phyloP scores from a whole-genome alignment of 92 coral and sea anemone genomes.

The Heteractis magnifica region DNA sequence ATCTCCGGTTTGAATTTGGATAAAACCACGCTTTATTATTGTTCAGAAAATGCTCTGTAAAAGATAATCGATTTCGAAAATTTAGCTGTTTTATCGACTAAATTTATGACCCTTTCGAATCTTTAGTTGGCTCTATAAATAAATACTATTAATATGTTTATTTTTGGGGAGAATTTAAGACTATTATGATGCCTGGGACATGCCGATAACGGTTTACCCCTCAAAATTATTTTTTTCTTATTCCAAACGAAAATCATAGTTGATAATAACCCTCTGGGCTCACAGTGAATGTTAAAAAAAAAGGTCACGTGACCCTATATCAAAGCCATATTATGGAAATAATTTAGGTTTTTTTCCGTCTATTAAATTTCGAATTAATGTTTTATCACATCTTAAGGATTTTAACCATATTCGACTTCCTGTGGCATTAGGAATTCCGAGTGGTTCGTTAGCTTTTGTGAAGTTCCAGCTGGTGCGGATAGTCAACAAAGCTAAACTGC shows the following conservation, averaged over 20 bases:
- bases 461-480: background rate
- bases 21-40: background rate
- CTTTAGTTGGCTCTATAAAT: background rate
- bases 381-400: slow-evolving; percentile 1
- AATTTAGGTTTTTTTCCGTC: background rate
- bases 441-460: no score
- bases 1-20: background rate
- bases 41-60: background rate
- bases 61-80: no score
- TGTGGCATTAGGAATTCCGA: background rate
- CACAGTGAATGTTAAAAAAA: no score
- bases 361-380: background rate
- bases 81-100: background rate
- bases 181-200: background rate
- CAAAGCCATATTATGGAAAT: background rate
- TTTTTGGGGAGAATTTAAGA: background rate
- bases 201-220: background rate
- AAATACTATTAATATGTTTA: background rate
- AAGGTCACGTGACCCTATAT: background rate
- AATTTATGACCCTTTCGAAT: background rate
- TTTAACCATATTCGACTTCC: background rate
- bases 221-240: background rate
- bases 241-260: no score
- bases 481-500: background rate
- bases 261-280: no score